Evolutionary conservation across 2,888 invertebrate genomes (phyloP).

Genomic region (Tipula lateralis): DNA sequence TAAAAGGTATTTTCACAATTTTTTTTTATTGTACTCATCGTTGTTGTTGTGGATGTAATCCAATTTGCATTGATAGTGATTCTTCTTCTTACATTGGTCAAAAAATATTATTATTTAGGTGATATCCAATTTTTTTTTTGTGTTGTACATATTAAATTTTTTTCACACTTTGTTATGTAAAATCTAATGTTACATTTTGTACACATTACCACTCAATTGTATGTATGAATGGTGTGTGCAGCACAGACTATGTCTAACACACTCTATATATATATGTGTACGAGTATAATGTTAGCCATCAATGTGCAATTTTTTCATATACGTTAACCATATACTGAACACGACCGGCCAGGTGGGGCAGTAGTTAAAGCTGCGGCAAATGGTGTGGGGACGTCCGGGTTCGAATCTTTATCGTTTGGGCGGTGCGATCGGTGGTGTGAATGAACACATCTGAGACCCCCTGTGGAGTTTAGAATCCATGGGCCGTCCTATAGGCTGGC

Average conservation of each 20-base stretch:
- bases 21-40: too few species aligned
- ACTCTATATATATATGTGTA: too few species aligned
- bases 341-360: too few species aligned
- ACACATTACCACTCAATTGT: slow-evolving; percentile 13
- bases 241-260: background rate
- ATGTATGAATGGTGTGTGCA: too few species aligned
- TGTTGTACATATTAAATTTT: slow-evolving; percentile 19
- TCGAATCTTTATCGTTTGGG: too few species aligned
- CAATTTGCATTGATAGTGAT: slow-evolving; percentile 24
- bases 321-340: too few species aligned
- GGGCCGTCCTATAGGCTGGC: too few species aligned
- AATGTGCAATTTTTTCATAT: background rate
- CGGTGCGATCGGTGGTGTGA: too few species aligned
- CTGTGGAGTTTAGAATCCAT: too few species aligned
- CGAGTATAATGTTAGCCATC: background rate
- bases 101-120: background rate
- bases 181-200: slow-evolving; percentile 11
- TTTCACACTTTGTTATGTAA: slow-evolving; percentile 19
- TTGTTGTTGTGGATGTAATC: background rate
- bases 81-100: background rate
- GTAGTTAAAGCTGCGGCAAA: too few species aligned
- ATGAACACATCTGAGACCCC: too few species aligned
- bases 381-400: too few species aligned
- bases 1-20: background rate
- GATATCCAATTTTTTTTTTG: slow-evolving; percentile 11